Evolutionary conservation across 2,888 invertebrate species (phyloP), one percentile per base, ranked within the genome.

Genomic region (Athetis lepigone): DNA sequence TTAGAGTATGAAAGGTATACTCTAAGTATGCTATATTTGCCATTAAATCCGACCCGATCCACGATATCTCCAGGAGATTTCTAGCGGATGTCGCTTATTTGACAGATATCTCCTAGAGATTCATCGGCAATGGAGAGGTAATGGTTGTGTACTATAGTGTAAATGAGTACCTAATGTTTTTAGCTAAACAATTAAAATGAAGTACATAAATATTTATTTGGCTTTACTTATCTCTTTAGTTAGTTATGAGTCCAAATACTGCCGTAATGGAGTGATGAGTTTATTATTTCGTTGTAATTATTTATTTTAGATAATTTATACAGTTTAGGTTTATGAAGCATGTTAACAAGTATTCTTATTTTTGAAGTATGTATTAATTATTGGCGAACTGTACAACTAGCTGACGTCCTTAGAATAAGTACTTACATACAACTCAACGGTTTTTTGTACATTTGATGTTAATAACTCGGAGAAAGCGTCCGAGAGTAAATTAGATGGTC

Each of bases 261-360:
- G 47, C 33, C 21, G 50, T 65, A 58, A 61, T 51, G 46, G 50
- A 56, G 45, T 55, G 59, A 66, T 60, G 46, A 64, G 58, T 81
- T 74, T 64, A 59, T 67, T 71, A 67, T 76, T 79, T 71, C 49
- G 74, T 79, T 81, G 74, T 81, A 76, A 79, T 79, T 79, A 79
- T 81, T 80, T 79, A 80, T 78, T 73, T 69, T 65, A 76, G 58
- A 66, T 74, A 54, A 66, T 61, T 73, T 73, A 70, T 73, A 69
- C 46, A 42, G 40, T 45, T 70, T 67, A 67, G 52, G 47, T 11
- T 36, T 47, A 37, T 23, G 18, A 45, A 18, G 33, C 21, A 47
- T 18, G 16, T 33, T 47, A 27, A 42, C 18, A 45, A 29, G 36
- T 47, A 43, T 56, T 46, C 7, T 18, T 71, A 49, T 33, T 33